Evolutionary conservation across 1,140 invertebrate species (phyloP), one percentile per base, ranked within the genome.

Genomic region (Argopecten irradians): DNA sequence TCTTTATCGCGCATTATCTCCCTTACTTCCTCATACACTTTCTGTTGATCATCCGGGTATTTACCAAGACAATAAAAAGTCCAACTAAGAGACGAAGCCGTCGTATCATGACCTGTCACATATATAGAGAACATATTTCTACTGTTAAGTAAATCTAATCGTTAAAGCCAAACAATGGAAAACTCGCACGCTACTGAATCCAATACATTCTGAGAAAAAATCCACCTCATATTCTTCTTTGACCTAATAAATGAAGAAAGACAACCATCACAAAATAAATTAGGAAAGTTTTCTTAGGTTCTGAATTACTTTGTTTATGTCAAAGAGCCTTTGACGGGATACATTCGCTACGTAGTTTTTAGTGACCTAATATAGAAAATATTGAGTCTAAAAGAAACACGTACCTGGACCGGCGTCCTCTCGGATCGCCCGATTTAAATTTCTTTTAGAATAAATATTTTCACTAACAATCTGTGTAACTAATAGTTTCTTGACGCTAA

Each of bases 1-100:
- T 96, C 96, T 41, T 85, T 87, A 34, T 86, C 86, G 0, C 97
- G 97, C 39, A 98, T 96, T 0, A 98, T 96, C 90, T 95, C 93
- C 93, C 98, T 97, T 87, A 98, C 97, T 96, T 98, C 98, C 87
- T 96, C 96, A 89, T 97, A 97, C 0, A 97, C 97, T 94, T 97
- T 97, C 86, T 96, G 96, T 92, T 98, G 98, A 0, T 98, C 96
- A 13, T 97, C 96, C n/a, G 97, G 97, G 93, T 97, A 96, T 39
- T 97, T 94, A 0, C 98, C 96, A 91, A 98, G 95, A 91, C 97
- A 97, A 83, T 98, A 96, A 86, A 98, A 95, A 89, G 98, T 97
- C 96, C 98, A 98, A 0, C 95, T 95, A 13, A 97, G 93, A 34
- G 94, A 96, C 0, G 94, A 96, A 0, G 96, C 95, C 0, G 96